Evolutionary conservation across 1,140 invertebrate species (phyloP), one percentile per base, ranked within the genome.

Genomic region (Trichonephila inaurata): DNA sequence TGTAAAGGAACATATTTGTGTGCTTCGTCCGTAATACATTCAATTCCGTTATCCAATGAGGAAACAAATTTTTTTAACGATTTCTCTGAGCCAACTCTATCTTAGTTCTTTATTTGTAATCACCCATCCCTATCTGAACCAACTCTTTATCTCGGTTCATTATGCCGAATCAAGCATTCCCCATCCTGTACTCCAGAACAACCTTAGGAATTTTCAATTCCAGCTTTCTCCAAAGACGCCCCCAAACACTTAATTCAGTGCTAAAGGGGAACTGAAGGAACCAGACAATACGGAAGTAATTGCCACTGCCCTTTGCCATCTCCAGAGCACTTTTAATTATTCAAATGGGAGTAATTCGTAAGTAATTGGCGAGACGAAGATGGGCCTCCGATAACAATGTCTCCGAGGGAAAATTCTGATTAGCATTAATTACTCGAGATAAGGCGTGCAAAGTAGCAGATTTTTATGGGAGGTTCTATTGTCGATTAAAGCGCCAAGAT

Each of bases 331-430:
- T 77, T 77, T 77, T 77, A 77, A 77, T 77, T 77, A 77, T 33
- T 77, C 72, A 77, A 77, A 77, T 77, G 72, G 72, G 72, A 77
- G 72, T 28, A 33, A 77, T 77, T 77, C 72, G 14, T 28, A 0
- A 40, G 33, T 40, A 28, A 18, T 77, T 33, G 66, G 66, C 10
- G 66, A 40, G 72, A 69, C 24, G n/a, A 21, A 69, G 66, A 69
- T 69, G 66, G 33, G 72, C 14, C 72, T 77, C 72, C 3, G 24
- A 77, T 33, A 77, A 77, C 72, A 77, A 77, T 77, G 72, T 28
- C 72, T 40, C 28, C 28, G 28, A 77, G 72, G 72, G 28, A 77
- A 40, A 8, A 33, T 28, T 14, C 72, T 77, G 33, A 77, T 77
- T 77, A 77, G 24, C 28, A 77, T 77, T 77, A 77, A 77, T 33